Base-by-base conservation (phyloP, 1,140 invertebrate species). In the Cydia strobilella region DNA sequence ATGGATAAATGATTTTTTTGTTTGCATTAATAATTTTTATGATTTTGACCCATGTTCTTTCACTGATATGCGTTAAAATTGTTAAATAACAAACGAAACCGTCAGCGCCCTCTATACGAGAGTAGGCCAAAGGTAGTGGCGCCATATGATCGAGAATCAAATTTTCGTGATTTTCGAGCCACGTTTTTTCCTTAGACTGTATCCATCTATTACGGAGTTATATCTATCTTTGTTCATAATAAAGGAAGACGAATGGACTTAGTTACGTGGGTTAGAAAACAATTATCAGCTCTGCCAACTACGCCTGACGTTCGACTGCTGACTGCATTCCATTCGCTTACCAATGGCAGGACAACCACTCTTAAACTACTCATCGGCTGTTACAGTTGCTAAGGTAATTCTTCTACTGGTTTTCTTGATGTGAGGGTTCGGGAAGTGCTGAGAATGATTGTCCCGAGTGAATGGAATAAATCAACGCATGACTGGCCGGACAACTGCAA, bases 201-300 rank as follows among this genome's bases (percentile, higher is more conserved):
- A n/a, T n/a, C n/a, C n/a, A n/a, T n/a, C n/a, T n/a, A n/a, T n/a
- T n/a, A n/a, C n/a, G n/a, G n/a, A n/a, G n/a, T n/a, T n/a, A n/a
- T n/a, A n/a, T n/a, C n/a, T n/a, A n/a, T n/a, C n/a, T n/a, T 59
- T 20, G 23, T 23, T 23, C 54, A 23, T 23, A 23, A 23, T 9
- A 59, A 10, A 59, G 54, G 18, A 59, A 59, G 51, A 23, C 51
- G 18, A 10, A 59, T 20, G 10, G 48, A 51, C 48, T 15, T 45
- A 12, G 12, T 23, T 59, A 59, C 54, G 9, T 59, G 20, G 54
- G 54, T n/a, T 10, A 59, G 20, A 59, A 59, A 59, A 59, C 54
- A 59, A 59, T 59, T 59, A 59, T 59, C 54, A 59, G 20, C 20
- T 12, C 54, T 59, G 54, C 54, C 54, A 59, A 59, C 54, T 59